Conservation (phyloP, 2,797 vertebrate genomes). For the Pelochelys cantorii region DNA sequence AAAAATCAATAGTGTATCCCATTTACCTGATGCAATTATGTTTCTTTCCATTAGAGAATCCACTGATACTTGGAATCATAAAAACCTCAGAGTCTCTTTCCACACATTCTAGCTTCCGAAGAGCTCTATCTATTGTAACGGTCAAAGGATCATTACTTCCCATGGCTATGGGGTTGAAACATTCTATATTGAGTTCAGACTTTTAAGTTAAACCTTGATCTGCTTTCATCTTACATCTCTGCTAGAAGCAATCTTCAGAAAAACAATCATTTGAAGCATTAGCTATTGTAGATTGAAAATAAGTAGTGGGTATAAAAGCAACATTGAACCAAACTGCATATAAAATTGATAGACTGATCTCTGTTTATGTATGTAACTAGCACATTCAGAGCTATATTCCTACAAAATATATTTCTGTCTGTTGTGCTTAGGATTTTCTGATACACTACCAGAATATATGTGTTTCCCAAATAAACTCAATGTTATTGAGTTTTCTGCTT, state of each 20-base stretch:
- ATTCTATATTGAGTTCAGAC: neutral
- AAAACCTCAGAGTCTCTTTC: neutral
- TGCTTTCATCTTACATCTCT: neutral
- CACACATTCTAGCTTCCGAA: neutral
- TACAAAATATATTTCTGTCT: neutral
- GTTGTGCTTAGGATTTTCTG: neutral
- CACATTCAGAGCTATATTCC: neutral
- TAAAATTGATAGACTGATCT: neutral
- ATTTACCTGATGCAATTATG: slow-evolving; percentile 10
- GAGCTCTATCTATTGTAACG: neutral
- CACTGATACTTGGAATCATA: neutral
- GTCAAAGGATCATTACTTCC: neutral
- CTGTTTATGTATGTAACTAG: neutral
- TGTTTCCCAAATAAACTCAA: neutral
- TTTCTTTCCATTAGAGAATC: slow-evolving; percentile 20
- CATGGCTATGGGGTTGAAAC: neutral
- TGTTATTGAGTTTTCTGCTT: neutral
- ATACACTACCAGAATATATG: neutral
- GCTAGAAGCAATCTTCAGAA: neutral
- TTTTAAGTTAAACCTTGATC: neutral
- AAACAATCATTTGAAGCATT: neutral
- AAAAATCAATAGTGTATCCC: neutral
- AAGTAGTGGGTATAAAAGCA: neutral
- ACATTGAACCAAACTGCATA: neutral
- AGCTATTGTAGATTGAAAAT: neutral